Conservation (phyloP, 2,888 invertebrate species). For the Acleris literana region DNA sequence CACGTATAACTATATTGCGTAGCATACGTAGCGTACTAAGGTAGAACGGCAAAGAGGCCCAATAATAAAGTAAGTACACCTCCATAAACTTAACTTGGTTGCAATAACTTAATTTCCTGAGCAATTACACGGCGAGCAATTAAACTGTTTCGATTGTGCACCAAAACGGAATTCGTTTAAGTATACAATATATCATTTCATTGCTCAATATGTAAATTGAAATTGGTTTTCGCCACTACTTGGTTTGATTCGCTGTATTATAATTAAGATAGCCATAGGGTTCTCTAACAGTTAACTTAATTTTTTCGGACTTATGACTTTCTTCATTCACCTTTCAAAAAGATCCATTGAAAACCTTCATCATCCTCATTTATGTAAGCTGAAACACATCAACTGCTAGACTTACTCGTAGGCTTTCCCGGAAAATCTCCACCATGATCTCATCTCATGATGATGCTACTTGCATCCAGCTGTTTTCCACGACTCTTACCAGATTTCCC, state of each 20-base stretch:
- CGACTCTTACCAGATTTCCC: no score
- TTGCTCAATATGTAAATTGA: conserved; percentile 1
- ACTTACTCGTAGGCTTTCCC: no score
- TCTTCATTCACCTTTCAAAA: no score
- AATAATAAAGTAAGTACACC: conserved; percentile 5
- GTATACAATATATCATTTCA: conserved; percentile 21
- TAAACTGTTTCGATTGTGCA: conserved; percentile 18
- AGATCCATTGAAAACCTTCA: no score
- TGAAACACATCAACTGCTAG: no score
- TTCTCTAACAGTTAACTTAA: no score
- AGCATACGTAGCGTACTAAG: neutral
- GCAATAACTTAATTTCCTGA: conserved; percentile 20
- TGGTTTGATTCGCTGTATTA: neutral
- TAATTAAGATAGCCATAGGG: no score
- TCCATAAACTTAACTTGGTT: conserved; percentile 8
- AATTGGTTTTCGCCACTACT: neutral
- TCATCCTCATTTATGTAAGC: no score
- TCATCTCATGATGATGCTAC: no score
- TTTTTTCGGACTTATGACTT: no score
- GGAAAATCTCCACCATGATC: no score
- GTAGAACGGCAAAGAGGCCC: conserved; percentile 3
- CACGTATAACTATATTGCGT: neutral
- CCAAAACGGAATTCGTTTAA: conserved; percentile 8
- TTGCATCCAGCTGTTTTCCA: no score
- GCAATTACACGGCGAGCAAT: conserved; percentile 13